Conservation (phyloP, 2,888 invertebrate species). For the Bedellia somnulentella region DNA sequence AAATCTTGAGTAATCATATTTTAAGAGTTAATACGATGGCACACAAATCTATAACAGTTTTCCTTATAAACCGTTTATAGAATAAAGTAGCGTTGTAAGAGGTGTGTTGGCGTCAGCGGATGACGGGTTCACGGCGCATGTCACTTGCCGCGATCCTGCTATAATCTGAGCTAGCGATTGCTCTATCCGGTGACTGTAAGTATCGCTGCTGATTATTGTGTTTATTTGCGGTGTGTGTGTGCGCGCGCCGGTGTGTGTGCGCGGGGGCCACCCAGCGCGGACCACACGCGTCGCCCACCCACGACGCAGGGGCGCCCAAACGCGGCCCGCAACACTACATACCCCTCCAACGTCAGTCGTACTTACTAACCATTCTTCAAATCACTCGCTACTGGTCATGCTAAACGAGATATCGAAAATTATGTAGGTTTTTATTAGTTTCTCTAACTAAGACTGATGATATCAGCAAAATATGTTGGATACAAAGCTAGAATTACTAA, state of each 20-base stretch:
- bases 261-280: constrained; percentile 52
- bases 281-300: constrained; percentile 58
- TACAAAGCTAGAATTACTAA: no score
- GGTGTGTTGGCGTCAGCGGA: no score
- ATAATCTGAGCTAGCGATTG: constrained; percentile 45
- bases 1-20: no score
- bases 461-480: no score
- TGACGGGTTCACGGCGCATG: no score
- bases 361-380: neutral
- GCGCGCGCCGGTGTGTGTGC: constrained; percentile 37
- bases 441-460: no score
- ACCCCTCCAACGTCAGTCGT: no score
- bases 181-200: constrained; percentile 58
- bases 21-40: no score
- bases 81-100: no score
- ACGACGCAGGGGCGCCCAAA: constrained; percentile 44
- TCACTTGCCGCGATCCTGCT: constrained; percentile 30
- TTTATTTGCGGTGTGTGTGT: constrained; percentile 53
- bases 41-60: no score
- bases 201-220: constrained; percentile 60
- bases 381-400: constrained; percentile 14
- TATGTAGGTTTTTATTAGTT: constrained; percentile 1
- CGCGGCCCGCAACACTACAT: constrained; percentile 37
- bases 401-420: constrained; percentile 11
- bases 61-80: no score